Evolutionary conservation across 2,113 vertebrate genomes (phyloP).

Genomic region (Xiphias gladius): DNA sequence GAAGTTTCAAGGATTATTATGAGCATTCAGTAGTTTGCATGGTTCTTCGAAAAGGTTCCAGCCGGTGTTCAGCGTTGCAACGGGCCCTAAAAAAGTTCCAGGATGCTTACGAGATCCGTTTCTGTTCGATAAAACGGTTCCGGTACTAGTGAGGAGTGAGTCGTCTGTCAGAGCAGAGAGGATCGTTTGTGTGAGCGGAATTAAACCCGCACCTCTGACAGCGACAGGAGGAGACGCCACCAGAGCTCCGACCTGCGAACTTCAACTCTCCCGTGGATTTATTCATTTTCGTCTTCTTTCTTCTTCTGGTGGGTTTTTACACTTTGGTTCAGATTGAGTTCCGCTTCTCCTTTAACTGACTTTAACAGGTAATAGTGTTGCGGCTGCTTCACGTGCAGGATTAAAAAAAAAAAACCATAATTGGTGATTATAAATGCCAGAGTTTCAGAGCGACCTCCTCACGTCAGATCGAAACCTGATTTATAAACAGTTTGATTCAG

Average conservation of each 20-base stretch:
- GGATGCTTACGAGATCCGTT: too few relatives aligned
- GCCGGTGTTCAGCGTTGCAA: background rate
- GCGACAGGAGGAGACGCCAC: background rate
- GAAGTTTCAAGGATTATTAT: background rate
- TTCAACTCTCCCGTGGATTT: too few relatives aligned
- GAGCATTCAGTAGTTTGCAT: background rate
- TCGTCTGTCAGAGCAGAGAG: background rate
- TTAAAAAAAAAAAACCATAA: background rate
- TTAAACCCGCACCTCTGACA: background rate
- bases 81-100: too few relatives aligned
- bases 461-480: too few relatives aligned
- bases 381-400: background rate
- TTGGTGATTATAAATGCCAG: background rate
- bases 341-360: background rate
- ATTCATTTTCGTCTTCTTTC: background rate
- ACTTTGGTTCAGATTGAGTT: too few relatives aligned
- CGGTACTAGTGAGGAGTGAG: slow-evolving; percentile 30
- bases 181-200: slow-evolving; percentile 39
- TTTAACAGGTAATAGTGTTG: too few relatives aligned
- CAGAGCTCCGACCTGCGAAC: background rate
- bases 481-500: too few relatives aligned
- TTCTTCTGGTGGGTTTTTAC: slow-evolving; percentile 31
- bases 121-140: too few relatives aligned
- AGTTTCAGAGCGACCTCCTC: background rate
- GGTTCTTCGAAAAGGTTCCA: background rate